phyloP scores from a whole-genome alignment of 2,113 vertebrate species.

The Heptranchias perlo region DNA sequence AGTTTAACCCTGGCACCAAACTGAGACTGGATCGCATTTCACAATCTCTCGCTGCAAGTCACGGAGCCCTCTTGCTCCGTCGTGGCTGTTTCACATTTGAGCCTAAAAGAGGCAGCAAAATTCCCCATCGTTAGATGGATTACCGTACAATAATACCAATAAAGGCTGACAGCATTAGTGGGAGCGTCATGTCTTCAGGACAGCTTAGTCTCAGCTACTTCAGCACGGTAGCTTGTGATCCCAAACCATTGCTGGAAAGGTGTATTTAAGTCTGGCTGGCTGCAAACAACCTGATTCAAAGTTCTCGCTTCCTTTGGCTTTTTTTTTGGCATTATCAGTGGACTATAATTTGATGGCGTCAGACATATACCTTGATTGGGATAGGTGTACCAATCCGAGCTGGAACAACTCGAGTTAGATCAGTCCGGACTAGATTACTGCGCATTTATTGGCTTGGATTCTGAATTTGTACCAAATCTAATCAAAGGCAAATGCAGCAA shows the following conservation, averaged over 20 bases:
- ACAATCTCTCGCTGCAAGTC: neutral
- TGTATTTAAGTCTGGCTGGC: neutral
- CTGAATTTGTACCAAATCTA: neutral
- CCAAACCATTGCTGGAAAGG: neutral
- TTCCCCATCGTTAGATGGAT: neutral
- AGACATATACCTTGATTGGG: neutral
- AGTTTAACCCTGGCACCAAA: neutral
- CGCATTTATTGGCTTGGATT: neutral
- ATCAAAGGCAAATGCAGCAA: neutral
- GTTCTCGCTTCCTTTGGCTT: neutral
- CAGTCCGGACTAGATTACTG: neutral
- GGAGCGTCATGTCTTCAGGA: neutral
- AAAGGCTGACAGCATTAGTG: neutral
- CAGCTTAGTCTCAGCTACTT: neutral
- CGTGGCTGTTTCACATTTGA: neutral
- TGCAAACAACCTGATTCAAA: neutral
- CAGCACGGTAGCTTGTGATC: no score
- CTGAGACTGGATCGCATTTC: neutral
- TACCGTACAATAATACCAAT: neutral
- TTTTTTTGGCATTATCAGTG: neutral
- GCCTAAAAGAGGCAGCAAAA: neutral
- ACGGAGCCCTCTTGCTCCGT: neutral
- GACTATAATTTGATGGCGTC: neutral
- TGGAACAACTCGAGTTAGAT: neutral
- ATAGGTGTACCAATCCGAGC: neutral